Evolutionary conservation across 2,888 invertebrate genomes (phyloP).

Genomic region (Yponomeuta evonymella): DNA sequence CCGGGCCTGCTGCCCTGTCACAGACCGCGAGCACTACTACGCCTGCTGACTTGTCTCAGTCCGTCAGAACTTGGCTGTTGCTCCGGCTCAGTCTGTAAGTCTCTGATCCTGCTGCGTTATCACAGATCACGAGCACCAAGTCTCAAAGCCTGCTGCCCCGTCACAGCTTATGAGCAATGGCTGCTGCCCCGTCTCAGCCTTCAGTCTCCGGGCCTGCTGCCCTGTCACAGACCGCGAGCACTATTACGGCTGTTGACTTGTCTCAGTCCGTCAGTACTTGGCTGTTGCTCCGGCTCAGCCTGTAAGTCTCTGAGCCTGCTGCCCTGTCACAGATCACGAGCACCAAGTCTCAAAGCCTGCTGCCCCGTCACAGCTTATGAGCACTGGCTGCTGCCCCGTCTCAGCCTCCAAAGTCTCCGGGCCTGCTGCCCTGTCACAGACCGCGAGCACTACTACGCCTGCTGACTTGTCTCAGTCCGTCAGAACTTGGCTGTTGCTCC

Average conservation of each 20-base stretch:
- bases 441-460: not conserved
- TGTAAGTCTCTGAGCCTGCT: not conserved
- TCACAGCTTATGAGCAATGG: constrained; percentile 4
- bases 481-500: constrained; percentile 3
- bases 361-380: not conserved
- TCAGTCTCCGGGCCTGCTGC: constrained; percentile 7
- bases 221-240: constrained; percentile 1
- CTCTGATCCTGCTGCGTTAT: not conserved
- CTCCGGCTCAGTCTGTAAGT: constrained; percentile 1
- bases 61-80: constrained; percentile 4
- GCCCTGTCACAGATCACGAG: not conserved
- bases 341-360: not conserved
- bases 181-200: constrained; percentile 10
- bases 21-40: not conserved
- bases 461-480: constrained; percentile 6
- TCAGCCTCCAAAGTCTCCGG: not conserved
- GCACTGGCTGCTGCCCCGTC: not conserved
- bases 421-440: constrained; percentile 17
- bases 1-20: constrained; percentile 18
- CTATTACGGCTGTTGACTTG: not conserved
- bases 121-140: not conserved
- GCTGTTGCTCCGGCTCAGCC: not conserved
- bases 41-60: constrained; percentile 4
- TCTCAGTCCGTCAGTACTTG: not conserved
- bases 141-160: not conserved